Evolutionary conservation across 1,140 invertebrate species (phyloP).

Genomic region (Dendrolimus punctatus): DNA sequence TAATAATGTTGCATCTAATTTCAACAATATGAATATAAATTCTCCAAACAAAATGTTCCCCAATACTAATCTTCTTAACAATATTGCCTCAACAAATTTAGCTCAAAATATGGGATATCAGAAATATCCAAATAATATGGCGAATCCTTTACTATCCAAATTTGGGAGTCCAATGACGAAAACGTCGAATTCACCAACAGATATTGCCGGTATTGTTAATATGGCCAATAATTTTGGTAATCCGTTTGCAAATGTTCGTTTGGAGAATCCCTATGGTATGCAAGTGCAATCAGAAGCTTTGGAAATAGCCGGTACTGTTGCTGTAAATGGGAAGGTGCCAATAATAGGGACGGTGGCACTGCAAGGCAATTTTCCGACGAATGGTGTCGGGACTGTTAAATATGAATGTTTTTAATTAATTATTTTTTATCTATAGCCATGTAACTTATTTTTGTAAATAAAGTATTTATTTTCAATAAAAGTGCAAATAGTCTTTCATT

Average conservation of each 20-base stretch:
- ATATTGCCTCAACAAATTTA: conserved; percentile 5
- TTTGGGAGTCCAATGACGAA: no score
- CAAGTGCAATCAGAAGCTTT: conserved; percentile 39
- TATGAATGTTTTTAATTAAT: conserved; percentile 28
- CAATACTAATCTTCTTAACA: conserved; percentile 8
- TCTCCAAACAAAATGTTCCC: not conserved
- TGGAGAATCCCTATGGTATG: conserved; percentile 30
- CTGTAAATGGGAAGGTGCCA: conserved; percentile 40
- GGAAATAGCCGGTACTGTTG: conserved; percentile 40
- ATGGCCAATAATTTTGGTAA: conserved; percentile 11
- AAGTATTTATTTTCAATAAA: conserved; percentile 8
- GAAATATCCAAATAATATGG: no score
- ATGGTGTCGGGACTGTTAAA: conserved; percentile 33
- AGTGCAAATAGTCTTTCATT: not conserved
- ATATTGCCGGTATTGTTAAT: no score
- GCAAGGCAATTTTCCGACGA: conserved; percentile 39
- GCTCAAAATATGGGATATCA: conserved; percentile 5
- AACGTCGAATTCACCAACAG: no score
- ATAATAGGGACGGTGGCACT: conserved; percentile 38
- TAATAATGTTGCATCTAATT: no score
- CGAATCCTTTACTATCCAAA: no score
- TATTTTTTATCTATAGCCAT: conserved; percentile 5
- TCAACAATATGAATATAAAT: no score
- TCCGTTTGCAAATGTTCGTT: conserved; percentile 27
- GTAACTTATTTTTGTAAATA: conserved; percentile 15